Percentiles rank a stretch among this genome's conserved stretches.
phyloP scores from a whole-genome alignment of 1,140 invertebrate genomes.

The Steinernema feltiae region DNA sequence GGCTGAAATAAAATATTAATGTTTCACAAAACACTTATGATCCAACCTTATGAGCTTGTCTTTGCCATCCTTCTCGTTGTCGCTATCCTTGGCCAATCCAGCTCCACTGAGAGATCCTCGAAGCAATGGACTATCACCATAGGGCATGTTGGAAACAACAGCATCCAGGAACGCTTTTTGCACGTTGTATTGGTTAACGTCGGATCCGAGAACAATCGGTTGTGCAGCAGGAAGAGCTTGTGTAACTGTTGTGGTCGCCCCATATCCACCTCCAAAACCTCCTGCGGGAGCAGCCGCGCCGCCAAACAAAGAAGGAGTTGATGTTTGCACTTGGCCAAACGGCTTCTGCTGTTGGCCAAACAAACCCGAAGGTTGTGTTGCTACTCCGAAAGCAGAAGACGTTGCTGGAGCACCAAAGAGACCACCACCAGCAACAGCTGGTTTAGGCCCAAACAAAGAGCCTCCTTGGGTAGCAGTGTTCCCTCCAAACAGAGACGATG shows the following conservation, averaged over 20 bases:
- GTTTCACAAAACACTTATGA: not conserved
- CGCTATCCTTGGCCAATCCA: no score
- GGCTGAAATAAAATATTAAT: not conserved
- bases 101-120: slow-evolving; percentile 9
- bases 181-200: slow-evolving; percentile 17
- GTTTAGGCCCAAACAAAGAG: slow-evolving; percentile 29
- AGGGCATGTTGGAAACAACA: slow-evolving; percentile 27
- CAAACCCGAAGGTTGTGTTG: not conserved
- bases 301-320: no score
- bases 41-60: slow-evolving; percentile 19
- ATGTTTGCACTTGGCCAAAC: no score
- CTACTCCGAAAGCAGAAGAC: slow-evolving; percentile 20
- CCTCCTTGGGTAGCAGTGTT: not conserved
- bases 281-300: no score
- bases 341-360: not conserved
- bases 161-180: slow-evolving; percentile 23
- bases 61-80: slow-evolving; percentile 15
- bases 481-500: no score
- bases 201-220: slow-evolving; percentile 18
- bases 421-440: slow-evolving; percentile 10
- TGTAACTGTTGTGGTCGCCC: not conserved
- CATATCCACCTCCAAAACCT: no score
- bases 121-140: slow-evolving; percentile 38
- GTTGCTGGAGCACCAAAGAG: slow-evolving; percentile 22
- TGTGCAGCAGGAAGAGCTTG: not conserved